Base-by-base conservation (phyloP, 53 echinoderm and acorn worm genomes). In the Henricia sp. region DNA sequence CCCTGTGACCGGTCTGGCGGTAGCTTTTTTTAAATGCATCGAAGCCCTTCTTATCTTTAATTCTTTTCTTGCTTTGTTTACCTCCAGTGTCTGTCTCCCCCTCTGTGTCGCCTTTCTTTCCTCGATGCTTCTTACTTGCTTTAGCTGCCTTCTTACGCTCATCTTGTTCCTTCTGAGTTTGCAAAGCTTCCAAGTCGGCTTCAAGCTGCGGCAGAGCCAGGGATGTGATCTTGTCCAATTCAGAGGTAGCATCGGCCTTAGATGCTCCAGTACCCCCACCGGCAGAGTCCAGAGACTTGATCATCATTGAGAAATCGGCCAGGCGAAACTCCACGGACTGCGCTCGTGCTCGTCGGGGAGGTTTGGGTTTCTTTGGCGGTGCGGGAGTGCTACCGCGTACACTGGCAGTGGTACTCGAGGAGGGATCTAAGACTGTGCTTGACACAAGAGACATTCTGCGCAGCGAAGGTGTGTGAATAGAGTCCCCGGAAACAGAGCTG, bases 241-340 rank as follows among this genome's bases (percentile, higher is more conserved):
- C 82, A 17, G 56, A 59, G 39, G 83, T 20, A 30, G 71, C 57
- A 14, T 27, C 44, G 17, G 17, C 62, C 26, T 65, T 41, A 37
- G 27, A 68, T 3, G 68, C 67, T 17, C 50, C 36, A 14, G 42
- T 42, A 6, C 56, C 83, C 23, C 69, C 85, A 37, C 88, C 86
- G 42, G 56, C 26, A 16, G 85, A 41, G 16, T 90, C 78, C 21
- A 89, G 67, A 21, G 89, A 83, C 29, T 71, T 84, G 5, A 92
- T 62, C 59, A 96, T 74, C 52, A 89, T 75, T 14, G 96, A 94
- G 32, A 96, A 96, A 67, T 96, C 96, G 2, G 90, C 96, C 24
- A 96, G 85, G n/a, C 96, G 86, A 59, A 96, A 96, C 35, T 94
- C 94, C 33, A 89, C 83, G 4, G 94, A 94, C 80, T 75, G 43